Conservation (phyloP, 2,888 invertebrate species). For the Gerosis bhagava region DNA sequence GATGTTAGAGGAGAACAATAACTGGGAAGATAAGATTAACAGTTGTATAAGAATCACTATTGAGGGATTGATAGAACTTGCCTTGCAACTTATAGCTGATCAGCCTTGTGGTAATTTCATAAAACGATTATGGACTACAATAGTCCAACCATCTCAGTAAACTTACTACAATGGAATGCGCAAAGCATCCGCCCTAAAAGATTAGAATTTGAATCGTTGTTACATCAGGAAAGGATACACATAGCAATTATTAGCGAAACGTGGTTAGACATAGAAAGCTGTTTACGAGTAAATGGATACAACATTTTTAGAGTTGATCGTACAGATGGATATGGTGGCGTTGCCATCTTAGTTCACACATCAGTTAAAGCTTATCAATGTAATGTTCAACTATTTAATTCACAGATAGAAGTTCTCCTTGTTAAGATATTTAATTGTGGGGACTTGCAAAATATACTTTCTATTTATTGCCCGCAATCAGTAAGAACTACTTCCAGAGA, state of each 20-base stretch:
- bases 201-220: constrained; percentile 9
- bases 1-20: too few relatives aligned
- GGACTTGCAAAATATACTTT: constrained; percentile 23
- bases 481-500: constrained; percentile 15
- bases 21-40: too few relatives aligned
- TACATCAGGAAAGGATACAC: constrained; percentile 18
- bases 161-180: constrained; percentile 17
- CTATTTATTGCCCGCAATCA: constrained; percentile 23
- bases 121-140: constrained; percentile 4
- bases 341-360: constrained; percentile 17
- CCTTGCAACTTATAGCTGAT: too few relatives aligned
- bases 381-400: too few relatives aligned
- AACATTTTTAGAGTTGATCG: constrained; percentile 13
- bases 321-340: constrained; percentile 16
- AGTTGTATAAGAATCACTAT: too few relatives aligned
- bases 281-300: constrained; percentile 12
- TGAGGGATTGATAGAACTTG: too few relatives aligned
- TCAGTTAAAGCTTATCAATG: too few relatives aligned
- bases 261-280: constrained; percentile 17
- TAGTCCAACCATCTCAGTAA: background rate
- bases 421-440: constrained; percentile 24
- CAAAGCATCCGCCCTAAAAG: constrained; percentile 10
- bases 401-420: too few relatives aligned
- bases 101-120: too few relatives aligned
- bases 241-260: constrained; percentile 28